These are phyloP conservation scores for Pammene fasciana DNA, from an alignment of 2,888 invertebrate species.

Conservation along the genomic window DNA sequence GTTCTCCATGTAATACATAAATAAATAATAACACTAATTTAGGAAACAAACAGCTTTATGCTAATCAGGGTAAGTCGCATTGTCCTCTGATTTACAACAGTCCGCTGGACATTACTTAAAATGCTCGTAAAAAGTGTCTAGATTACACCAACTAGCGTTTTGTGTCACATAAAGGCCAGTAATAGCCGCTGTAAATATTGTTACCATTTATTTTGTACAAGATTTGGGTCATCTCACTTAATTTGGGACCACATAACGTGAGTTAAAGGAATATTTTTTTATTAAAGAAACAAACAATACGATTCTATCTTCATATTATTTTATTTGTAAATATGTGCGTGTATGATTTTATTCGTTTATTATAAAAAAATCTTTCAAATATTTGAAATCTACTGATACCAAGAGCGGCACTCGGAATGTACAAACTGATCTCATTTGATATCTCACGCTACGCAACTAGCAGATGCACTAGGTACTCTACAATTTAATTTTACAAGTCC, in stretches of 20 bases:
- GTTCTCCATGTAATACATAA: background rate
- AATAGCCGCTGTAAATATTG: conserved; percentile 41
- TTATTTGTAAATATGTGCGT: no score
- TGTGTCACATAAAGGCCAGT: conserved; percentile 41
- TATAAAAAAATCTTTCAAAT: no score
- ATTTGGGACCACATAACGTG: conserved; percentile 31
- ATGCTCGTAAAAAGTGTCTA: conserved; percentile 42
- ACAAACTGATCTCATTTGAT: no score
- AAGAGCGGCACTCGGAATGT: no score
- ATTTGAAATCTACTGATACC: no score
- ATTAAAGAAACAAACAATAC: no score
- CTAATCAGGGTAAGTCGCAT: conserved; percentile 33
- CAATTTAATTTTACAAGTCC: no score
- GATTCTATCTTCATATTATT: no score
- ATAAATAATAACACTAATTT: conserved; percentile 23
- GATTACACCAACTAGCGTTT: conserved; percentile 42
- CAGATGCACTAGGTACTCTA: no score
- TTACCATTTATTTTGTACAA: conserved; percentile 37
- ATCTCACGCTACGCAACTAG: no score
- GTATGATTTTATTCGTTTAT: no score
- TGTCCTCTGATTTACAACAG: conserved; percentile 39
- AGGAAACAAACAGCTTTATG: conserved; percentile 30
- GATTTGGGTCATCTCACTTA: conserved; percentile 35
- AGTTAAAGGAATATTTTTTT: no score
- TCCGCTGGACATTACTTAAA: conserved; percentile 38